Evolutionary conservation across 37 sponge, comb jelly and placozoan genomes (phyloP), one percentile per base, ranked within the genome.

Genomic region (Beroe ovata): DNA sequence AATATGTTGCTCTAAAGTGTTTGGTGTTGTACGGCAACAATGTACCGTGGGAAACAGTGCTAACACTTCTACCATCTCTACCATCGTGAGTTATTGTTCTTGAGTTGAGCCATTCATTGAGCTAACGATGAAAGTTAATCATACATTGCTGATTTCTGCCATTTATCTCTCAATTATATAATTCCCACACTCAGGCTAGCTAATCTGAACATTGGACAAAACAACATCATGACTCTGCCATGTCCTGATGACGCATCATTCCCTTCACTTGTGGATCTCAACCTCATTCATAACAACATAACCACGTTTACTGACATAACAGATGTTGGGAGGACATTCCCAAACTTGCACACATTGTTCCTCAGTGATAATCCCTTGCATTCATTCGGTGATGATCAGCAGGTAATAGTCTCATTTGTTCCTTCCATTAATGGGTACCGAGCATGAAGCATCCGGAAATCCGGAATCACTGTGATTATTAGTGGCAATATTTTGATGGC

Each of bases 381-480:
- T 40, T 38, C 84, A 26, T 77, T 77, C 41, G 84, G 84, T 21
- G 84, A 77, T n/a, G 47, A 77, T 77, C n/a, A 77, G 32, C 3
- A 69, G 38, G 71, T 69, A 11, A 58, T 11, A 19, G 16, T 19
- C 16, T 58, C 16, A 19, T 58, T 58, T 58, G 16, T 58, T 58
- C 16, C 16, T 58, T 16, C 16, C 59, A 11, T 16, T 58, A 58
- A 11, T 58, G 59, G 59, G 11, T n/a, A n/a, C n/a, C n/a, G n/a
- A n/a, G n/a, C n/a, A n/a, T n/a, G n/a, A n/a, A n/a, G n/a, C n/a
- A n/a, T n/a, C n/a, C n/a, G n/a, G n/a, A n/a, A n/a, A n/a, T n/a
- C n/a, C n/a, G n/a, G n/a, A n/a, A n/a, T n/a, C n/a, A n/a, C n/a
- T n/a, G n/a, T n/a, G n/a, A n/a, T n/a, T n/a, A n/a, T n/a, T n/a